Evolutionary conservation across 2,888 invertebrate species (phyloP), one percentile per base, ranked within the genome.

Genomic region (Cerastoderma edule): DNA sequence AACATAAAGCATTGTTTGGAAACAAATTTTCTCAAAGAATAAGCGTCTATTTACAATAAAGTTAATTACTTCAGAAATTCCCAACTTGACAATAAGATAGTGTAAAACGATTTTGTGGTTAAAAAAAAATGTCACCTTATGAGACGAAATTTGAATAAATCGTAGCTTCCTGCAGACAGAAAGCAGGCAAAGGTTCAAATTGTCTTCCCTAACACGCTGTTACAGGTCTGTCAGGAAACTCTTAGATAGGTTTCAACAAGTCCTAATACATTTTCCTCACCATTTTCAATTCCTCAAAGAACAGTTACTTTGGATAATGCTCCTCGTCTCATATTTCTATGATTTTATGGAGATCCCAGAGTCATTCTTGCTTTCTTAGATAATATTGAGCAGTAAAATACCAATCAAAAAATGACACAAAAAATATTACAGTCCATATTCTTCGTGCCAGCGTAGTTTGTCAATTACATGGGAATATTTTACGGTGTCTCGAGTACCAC

Each of bases 381-480:
- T 75, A 68, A 68, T 72, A 53, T 57, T 22, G 35, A 54, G 75
- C 56, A 67, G 75, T 79, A 75, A 75, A 79, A 72, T 72, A 60
- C 53, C 72, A 75, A 79, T 79, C 72, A 79, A 79, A 72, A 72
- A 67, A 60, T 46, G 75, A 72, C 75, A 69, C 69, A 65, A 50
- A 67, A 32, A 46, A 68, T 54, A 48, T 57, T 33, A 60, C 39
- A 39, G 60, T 24, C 60, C 60, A 60, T 60, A 63, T 69, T 60
- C 54, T 78, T 75, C 81, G 81, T 81, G 81, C 78, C 71, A 67
- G 72, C 33, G 30, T 64, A 67, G 71, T 72, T 70, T 81, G 81
- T 81, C 81, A 81, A 81, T 81, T 78, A 81, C 60, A 53, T 67
- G 35, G 66, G 35, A 78, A 72, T 66, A 73, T 75, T 73, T 81